phyloP scores from a whole-genome alignment of 2,888 invertebrate genomes.

The Amaurobius ferox region DNA sequence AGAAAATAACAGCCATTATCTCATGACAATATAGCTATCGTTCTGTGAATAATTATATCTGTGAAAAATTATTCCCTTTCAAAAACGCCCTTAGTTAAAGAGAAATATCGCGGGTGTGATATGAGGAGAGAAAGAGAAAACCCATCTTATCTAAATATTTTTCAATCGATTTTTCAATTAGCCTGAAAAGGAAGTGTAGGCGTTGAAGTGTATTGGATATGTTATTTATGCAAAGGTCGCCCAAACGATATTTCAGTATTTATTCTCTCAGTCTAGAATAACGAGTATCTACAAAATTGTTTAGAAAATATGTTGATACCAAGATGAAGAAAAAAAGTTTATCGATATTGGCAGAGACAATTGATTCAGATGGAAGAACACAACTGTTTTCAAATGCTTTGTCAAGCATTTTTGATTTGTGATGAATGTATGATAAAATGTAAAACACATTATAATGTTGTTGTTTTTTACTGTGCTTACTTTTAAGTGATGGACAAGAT shows the following conservation, averaged over 20 bases:
- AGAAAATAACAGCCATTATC: background rate
- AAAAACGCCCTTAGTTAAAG: background rate
- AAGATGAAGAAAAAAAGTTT: too few species aligned
- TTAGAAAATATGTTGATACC: too few species aligned
- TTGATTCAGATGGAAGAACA: too few species aligned
- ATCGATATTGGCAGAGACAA: too few species aligned
- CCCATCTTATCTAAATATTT: conserved; percentile 42
- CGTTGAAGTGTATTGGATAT: conserved; percentile 14
- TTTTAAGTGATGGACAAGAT: too few species aligned
- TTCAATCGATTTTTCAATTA: conserved; percentile 60
- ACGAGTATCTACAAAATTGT: too few species aligned
- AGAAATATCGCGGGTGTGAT: background rate
- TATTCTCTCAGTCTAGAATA: background rate
- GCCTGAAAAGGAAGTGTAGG: background rate
- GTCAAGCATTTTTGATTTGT: too few species aligned
- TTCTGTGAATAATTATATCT: background rate
- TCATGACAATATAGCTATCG: background rate
- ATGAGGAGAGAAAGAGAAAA: background rate
- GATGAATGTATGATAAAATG: too few species aligned
- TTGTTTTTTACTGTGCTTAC: too few species aligned
- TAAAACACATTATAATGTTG: too few species aligned
- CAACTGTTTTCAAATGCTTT: too few species aligned
- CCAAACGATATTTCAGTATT: background rate
- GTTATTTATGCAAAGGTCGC: conserved; percentile 1
- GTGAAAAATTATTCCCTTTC: background rate